Base-by-base conservation (phyloP, 30 jellyfish, hydroid and myxozoan species). In the Hydractinia echinata region DNA sequence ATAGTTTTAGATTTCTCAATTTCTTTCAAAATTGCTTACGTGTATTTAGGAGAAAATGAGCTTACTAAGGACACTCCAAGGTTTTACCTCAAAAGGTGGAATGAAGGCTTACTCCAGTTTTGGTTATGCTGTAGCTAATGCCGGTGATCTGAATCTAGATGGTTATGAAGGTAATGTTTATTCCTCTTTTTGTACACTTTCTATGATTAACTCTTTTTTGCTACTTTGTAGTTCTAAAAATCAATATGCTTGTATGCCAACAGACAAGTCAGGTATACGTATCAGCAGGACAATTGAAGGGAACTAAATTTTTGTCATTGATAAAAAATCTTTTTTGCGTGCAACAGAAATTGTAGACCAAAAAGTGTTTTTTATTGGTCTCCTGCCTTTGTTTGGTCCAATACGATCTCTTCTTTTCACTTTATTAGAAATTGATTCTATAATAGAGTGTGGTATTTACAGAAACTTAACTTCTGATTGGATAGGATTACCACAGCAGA, bases 81-180 rank as follows among this genome's bases (percentile, higher is more conserved):
- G 88, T 62, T 50, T 68, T 76, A 53, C 82, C 4, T 64, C 39
- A 56, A 67, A 19, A 69, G 73, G 87, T 52, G 70, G 80, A 72
- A 48, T 44, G 72, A 39, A 82, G 4, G 73, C 84, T 0, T 76
- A 94, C 10, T 87, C 95, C 4, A 85, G 85, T 79, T 94, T 94
- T 80, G 99, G 99, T 30, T 62, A 93, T 72, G 89, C 99, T 7
- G 79, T 88, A 61, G 91, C 84, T 4, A 83, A 89, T 62, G 96
- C 95, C 61, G 97, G 97, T 3, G 99, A 94, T 79, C 86, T 94
- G 54, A 86, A 94, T 55, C 72, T 83, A 15, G 99, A 94, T 85
- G 99, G 97, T 20, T 85, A 64, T 51, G 39, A 64, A 64, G 74
- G 74, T 64, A 13, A 64, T 58, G 69, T 11, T 58, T 58, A 0